A percentile compares a stretch with the other conserved stretches of the same genome.
Evolutionary conservation across 2,888 invertebrate species (phyloP).

Genomic region (Antheraea assamensis): DNA sequence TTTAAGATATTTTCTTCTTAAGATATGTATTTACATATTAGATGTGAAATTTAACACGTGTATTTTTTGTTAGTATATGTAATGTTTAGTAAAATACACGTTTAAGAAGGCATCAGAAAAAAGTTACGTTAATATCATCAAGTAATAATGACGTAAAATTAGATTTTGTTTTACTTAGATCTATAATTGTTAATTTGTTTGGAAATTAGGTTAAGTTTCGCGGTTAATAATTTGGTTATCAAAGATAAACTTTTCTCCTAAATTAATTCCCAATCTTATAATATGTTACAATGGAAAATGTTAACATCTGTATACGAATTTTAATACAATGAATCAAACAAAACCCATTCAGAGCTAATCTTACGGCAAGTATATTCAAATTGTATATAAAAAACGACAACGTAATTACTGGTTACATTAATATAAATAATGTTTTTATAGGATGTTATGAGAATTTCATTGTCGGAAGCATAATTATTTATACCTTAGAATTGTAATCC

Average conservation of each 20-base stretch:
- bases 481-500: not conserved
- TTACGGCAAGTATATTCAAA: too few relatives aligned
- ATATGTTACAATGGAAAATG: too few relatives aligned
- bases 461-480: not conserved
- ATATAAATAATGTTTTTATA: not conserved
- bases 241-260: not conserved
- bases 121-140: too few relatives aligned
- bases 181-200: too few relatives aligned
- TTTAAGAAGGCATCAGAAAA: too few relatives aligned
- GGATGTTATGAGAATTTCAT: not conserved
- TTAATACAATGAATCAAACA: too few relatives aligned
- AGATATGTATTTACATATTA: conserved; percentile 15
- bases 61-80: not conserved
- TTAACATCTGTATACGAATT: too few relatives aligned
- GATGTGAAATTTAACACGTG: conserved; percentile 1
- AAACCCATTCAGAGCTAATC: too few relatives aligned
- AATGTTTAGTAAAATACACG: not conserved
- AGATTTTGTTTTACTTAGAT: too few relatives aligned
- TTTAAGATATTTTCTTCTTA: conserved; percentile 22
- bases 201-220: not conserved
- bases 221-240: not conserved
- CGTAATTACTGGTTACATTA: not conserved
- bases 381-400: not conserved
- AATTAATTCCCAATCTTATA: not conserved
- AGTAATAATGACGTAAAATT: too few relatives aligned